A percentile compares a stretch with the other conserved stretches of the same genome.
These are phyloP conservation scores for Catotricha subobsoleta DNA, from an alignment of 2,888 invertebrate species.

Conservation along the genomic window DNA sequence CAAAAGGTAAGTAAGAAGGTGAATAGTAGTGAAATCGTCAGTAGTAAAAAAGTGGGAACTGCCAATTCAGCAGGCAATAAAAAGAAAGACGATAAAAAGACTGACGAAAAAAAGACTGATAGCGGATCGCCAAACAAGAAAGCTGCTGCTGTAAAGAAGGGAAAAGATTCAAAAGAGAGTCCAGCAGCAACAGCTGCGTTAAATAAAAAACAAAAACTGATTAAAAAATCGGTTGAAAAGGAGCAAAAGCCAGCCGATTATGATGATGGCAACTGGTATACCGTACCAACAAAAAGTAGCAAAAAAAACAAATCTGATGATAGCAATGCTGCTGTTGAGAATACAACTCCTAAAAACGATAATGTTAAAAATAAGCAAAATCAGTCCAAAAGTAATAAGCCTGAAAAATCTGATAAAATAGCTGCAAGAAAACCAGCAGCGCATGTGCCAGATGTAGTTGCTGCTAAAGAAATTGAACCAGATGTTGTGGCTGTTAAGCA, in stretches of 20 bases:
- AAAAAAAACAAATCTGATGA: slow-evolving; percentile 1
- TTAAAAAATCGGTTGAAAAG: background rate
- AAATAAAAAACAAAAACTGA: background rate
- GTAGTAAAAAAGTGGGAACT: background rate
- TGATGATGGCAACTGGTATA: slow-evolving; percentile 3
- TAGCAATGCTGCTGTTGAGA: background rate
- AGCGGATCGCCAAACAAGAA: background rate
- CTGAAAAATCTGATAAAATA: background rate
- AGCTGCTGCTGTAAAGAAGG: background rate
- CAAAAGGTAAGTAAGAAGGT: too few relatives aligned
- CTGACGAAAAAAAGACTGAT: slow-evolving; percentile 1
- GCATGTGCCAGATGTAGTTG: background rate
- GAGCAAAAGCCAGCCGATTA: background rate
- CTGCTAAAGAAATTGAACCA: background rate
- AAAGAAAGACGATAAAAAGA: background rate
- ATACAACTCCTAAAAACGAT: background rate
- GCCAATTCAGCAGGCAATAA: too few relatives aligned
- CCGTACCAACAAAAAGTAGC: slow-evolving; percentile 1
- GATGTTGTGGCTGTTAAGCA: background rate
- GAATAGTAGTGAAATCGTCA: background rate
- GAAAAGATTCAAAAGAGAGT: too few relatives aligned
- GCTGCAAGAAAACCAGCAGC: background rate
- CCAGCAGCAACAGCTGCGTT: too few relatives aligned
- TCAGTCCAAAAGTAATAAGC: background rate
- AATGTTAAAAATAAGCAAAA: background rate